A percentile compares a stretch with the other conserved stretches of the same genome.
phyloP scores from a whole-genome alignment of 2,888 invertebrate genomes.

The Trachelus iudaicus region DNA sequence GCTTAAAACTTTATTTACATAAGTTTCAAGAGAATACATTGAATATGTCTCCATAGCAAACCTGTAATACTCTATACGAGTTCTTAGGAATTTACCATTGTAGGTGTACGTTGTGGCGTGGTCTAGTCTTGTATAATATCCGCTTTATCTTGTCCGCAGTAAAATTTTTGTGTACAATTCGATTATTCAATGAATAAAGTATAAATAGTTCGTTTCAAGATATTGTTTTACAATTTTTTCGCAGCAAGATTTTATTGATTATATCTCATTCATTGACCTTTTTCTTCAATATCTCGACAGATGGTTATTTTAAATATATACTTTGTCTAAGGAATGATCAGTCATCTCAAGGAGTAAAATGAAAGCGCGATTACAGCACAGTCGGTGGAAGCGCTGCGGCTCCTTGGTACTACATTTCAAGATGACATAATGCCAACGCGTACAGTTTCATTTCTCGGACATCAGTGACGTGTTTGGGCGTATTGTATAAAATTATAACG shows the following conservation, averaged over 20 bases:
- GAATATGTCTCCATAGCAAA: neutral
- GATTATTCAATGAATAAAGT: neutral
- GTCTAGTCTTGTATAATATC: neutral
- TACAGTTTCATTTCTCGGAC: neutral
- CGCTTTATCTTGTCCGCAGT: neutral
- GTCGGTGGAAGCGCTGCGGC: constrained; percentile 28
- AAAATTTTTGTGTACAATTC: neutral
- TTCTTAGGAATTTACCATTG: neutral
- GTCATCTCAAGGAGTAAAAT: neutral
- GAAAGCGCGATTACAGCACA: constrained; percentile 13
- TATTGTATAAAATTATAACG: neutral
- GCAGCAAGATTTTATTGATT: neutral
- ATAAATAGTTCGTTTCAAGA: neutral
- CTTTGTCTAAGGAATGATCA: neutral
- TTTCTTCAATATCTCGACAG: neutral
- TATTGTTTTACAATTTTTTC: neutral
- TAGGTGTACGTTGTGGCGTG: neutral
- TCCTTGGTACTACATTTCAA: constrained; percentile 38
- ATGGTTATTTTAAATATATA: neutral
- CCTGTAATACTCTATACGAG: neutral
- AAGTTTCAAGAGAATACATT: neutral
- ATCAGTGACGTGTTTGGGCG: neutral
- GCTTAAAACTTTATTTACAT: neutral
- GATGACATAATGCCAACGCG: constrained; percentile 31
- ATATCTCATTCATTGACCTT: neutral